Conservation (phyloP, 2,113 vertebrate species). For the Pteronura brasiliensis region DNA sequence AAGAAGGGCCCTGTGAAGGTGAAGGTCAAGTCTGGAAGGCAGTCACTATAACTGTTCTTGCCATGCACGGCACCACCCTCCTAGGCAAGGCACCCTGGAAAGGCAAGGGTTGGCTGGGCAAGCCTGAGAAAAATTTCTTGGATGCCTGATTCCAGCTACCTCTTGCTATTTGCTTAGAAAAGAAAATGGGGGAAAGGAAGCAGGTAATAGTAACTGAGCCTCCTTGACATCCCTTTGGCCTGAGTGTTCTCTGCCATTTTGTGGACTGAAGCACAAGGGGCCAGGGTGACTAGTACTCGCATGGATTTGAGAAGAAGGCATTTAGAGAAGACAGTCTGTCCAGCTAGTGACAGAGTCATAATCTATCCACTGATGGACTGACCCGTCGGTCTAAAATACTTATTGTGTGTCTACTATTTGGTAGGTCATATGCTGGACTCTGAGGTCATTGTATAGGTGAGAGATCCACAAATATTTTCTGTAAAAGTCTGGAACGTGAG, state of each 20-base stretch:
- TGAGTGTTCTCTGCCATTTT: neutral
- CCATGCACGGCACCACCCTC: neutral
- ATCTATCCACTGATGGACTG: neutral
- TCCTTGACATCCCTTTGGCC: neutral
- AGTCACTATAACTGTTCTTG: neutral
- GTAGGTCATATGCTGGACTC: neutral
- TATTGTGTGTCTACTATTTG: neutral
- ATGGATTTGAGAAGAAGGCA: neutral
- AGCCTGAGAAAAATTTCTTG: neutral
- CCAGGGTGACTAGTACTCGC: neutral
- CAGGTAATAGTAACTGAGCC: neutral
- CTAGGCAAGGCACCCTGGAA: neutral
- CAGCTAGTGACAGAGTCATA: neutral
- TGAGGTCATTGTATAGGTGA: neutral
- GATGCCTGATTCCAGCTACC: neutral
- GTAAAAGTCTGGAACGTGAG: neutral
- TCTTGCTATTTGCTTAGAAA: neutral
- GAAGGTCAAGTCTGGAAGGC: neutral
- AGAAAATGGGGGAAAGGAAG: neutral
- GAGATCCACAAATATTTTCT: neutral
- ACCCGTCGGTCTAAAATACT: neutral
- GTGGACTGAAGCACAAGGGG: neutral
- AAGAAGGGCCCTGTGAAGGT: neutral
- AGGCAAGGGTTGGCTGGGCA: neutral
- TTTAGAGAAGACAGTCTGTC: neutral